Percentiles rank a stretch among this genome's conserved stretches.
phyloP scores from a whole-genome alignment of 2,888 invertebrate species.

The Eudasyphora cyanicolor region DNA sequence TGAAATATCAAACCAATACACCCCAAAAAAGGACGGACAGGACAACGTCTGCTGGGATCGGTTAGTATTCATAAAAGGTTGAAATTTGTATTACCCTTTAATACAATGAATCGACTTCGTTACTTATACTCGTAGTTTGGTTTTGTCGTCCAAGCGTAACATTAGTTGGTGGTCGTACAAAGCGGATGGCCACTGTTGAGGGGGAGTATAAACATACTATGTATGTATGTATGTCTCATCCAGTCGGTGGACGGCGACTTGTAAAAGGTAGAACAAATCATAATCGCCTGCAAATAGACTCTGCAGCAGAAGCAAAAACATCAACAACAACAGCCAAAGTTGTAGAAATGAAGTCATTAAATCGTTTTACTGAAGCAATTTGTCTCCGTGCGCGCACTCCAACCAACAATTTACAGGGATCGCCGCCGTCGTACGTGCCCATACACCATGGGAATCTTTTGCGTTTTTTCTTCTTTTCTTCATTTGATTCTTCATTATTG shows the following conservation, averaged over 20 bases:
- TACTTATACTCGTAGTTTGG: no score
- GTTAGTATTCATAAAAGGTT: no score
- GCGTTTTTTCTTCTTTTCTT: conserved; percentile 3
- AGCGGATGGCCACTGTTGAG: no score
- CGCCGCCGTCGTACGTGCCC: conserved; percentile 72
- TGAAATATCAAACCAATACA: no score
- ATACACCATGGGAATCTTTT: conserved; percentile 76
- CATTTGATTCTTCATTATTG: conserved; percentile 29
- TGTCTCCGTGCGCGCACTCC: conserved; percentile 37
- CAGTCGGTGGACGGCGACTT: not conserved
- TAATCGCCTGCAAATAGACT: not conserved
- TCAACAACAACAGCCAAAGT: not conserved
- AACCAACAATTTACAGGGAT: conserved; percentile 7
- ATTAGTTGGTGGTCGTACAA: no score
- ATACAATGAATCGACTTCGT: no score
- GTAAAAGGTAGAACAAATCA: not conserved
- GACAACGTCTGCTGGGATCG: no score
- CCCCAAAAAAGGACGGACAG: no score
- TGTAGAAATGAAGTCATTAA: conserved; percentile 63
- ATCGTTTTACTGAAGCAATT: conserved; percentile 64
- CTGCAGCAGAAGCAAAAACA: not conserved
- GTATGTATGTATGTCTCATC: not conserved
- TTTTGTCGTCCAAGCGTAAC: no score
- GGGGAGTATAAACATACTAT: not conserved
- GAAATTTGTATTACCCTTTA: no score